Base-by-base conservation (phyloP, 2,888 invertebrate species). In the Torymus aiolomorphi region DNA sequence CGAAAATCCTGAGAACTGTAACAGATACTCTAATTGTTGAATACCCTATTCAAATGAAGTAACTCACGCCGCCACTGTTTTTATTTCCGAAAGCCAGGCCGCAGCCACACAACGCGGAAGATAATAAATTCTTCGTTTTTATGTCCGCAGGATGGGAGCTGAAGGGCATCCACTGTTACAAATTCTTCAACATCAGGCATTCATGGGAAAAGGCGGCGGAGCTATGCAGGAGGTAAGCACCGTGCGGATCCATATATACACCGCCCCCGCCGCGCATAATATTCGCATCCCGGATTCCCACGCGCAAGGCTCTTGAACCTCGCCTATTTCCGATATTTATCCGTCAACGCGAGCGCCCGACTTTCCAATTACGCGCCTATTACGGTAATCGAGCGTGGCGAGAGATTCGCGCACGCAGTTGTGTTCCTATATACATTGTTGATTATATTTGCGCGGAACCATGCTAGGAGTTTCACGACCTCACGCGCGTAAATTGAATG, bases 181-280 rank as follows among this genome's bases (percentile, higher is more conserved):
- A 96, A 93, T 97, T 96, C 92, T 97, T 97, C 92, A 96, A 96
- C 92, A 97, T 97, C 90, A 95, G 95, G 91, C 97, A 97, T 93
- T 97, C 97, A 84, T 97, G 97, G 97, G 96, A 96, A 92, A 97
- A 97, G 92, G 97, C 97, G 85, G 97, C 97, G 84, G 97, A 97
- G 92, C 93, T 97, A 91, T 97, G 97, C 93, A 95, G 96, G 93
- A 96, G 97, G 97, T 97, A 92, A 93, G 63, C 54, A 57, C 42
- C 0, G 8, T 8, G 42, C 42, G 42, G 42, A 8, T 42, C 42
- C 42, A 42, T 42, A 31, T 31, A 42, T 42, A 42, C 8, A 42
- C 8, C 5, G 1, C 42, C 42, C 8, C 42, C 42, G 8, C 42
- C 8, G 8, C 42, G 3, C 10, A 16, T 65, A 20, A 31, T 12